A percentile compares a stretch with the other conserved stretches of the same genome.
These are phyloP conservation scores for Cynodonichthys magdalenae DNA, from an alignment of 2,797 vertebrate species.

Conservation along the genomic window DNA sequence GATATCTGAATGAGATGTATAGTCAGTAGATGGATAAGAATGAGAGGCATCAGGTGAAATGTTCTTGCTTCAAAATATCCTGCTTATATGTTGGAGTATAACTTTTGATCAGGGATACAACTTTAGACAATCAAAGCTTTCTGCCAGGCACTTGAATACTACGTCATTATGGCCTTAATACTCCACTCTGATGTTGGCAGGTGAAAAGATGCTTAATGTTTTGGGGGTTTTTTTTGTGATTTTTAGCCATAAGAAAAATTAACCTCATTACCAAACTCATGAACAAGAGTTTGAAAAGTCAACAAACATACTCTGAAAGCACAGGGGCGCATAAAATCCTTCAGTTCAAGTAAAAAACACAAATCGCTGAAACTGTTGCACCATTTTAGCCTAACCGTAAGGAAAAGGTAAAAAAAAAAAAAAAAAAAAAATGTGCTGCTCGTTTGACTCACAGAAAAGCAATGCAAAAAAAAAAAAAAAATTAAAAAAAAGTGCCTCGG, in stretches of 20 bases:
- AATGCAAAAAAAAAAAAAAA: neutral
- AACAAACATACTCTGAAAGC: slow-evolving; percentile 40
- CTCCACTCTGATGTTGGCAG: slow-evolving; percentile 38
- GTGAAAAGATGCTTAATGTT: slow-evolving; percentile 42
- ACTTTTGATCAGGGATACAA: slow-evolving; percentile 39
- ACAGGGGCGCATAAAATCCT: slow-evolving; percentile 53
- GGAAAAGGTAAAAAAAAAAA: neutral
- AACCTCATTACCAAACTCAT: slow-evolving; percentile 40
- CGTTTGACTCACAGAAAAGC: slow-evolving; percentile 40
- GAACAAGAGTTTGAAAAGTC: slow-evolving; percentile 39
- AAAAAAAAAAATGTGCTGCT: slow-evolving; percentile 23
- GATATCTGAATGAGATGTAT: slow-evolving; percentile 60
- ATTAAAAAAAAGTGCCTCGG: slow-evolving; percentile 54
- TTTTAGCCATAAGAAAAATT: slow-evolving; percentile 37
- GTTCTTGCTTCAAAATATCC: slow-evolving; percentile 40
- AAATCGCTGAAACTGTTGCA: slow-evolving; percentile 46
- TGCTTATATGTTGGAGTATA: slow-evolving; percentile 38
- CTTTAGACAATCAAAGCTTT: slow-evolving; percentile 51
- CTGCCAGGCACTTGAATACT: slow-evolving; percentile 83
- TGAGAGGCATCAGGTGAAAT: slow-evolving; percentile 67
- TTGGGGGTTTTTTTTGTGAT: slow-evolving; percentile 14
- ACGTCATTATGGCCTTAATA: slow-evolving; percentile 62
- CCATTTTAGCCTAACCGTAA: slow-evolving; percentile 27
- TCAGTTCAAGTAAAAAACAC: slow-evolving; percentile 63
- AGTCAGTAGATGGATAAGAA: slow-evolving; percentile 56